Base-by-base conservation (phyloP, 2,797 vertebrate genomes). In the Margarornis squamiger region DNA sequence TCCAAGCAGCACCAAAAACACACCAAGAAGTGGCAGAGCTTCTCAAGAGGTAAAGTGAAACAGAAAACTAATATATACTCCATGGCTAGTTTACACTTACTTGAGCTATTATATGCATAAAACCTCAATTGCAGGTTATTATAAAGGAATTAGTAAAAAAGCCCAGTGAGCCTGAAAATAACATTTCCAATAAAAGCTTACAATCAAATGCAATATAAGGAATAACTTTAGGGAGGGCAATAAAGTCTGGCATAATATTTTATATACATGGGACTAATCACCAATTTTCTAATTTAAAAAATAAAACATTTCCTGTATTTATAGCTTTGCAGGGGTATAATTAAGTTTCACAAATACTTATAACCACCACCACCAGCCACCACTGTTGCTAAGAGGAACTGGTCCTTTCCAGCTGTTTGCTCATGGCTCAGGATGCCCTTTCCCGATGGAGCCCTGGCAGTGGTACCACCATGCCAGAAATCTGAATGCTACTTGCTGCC, bases 101-200 rank as follows among this genome's bases (percentile, higher is more conserved):
- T 81, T 61, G 38, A 70, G 27, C 32, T 77, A 32, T 67, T 54
- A 74, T 54, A 74, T 0, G 6, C 30, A 43, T 46, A 84, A 92
- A 78, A 84, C 20, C 67, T 79, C 68, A 86, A 61, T 29, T 91
- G 70, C 39, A 87, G 38, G 72, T 74, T 71, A 79, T 86, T 91
- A 80, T 18, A 76, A 76, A 79, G 12, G 41, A 94, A 76, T 91
- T 67, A 79, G 15, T 24, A 24, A 65, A 86, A 63, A 78, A 14
- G 4, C 3, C 5, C 18, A 27, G 6, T 27, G 4, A 94, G 20
- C 1, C 2, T 2, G 2, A 59, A 71, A 26, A 70, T 14, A 70
- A 54, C 8, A 27, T 46, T 87, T 82, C 66, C 59, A 49, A 49
- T 87, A 77, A 83, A 92, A 91, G 41, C 41, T 54, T 78, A 62